Conservation (phyloP, 2,797 vertebrate genomes). For the Echiichthys vipera region DNA sequence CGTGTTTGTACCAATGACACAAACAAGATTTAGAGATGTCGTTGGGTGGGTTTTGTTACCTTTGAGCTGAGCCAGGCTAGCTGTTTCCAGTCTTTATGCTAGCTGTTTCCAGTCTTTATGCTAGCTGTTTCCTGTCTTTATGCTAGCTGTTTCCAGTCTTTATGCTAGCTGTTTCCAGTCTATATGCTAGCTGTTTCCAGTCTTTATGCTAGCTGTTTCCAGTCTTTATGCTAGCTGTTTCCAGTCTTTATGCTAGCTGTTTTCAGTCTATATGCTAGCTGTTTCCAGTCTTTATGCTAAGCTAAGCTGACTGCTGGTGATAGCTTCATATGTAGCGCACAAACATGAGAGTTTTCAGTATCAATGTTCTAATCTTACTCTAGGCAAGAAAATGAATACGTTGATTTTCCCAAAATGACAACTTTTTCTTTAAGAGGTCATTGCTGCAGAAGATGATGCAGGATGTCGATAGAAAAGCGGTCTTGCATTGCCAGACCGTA, state of each 20-base stretch:
- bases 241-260: not conserved
- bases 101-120: not conserved
- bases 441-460: not conserved
- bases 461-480: too few relatives aligned
- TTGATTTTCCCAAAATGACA: not conserved
- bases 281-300: not conserved
- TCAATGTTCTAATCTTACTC: not conserved
- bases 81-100: too few relatives aligned
- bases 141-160: not conserved
- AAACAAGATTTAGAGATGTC: too few relatives aligned
- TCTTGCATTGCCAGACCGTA: too few relatives aligned
- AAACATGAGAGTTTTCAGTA: not conserved
- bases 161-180: too few relatives aligned
- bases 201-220: not conserved
- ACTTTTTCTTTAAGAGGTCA: not conserved
- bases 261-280: not conserved
- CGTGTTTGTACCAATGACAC: not conserved
- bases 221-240: not conserved
- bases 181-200: too few relatives aligned
- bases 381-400: not conserved
- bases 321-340: not conserved
- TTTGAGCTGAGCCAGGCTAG: too few relatives aligned
- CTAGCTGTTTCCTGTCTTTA: too few relatives aligned
- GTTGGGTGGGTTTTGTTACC: too few relatives aligned
- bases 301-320: not conserved